Percentiles rank a stretch among this genome's conserved stretches.
Evolutionary conservation across 2,797 vertebrate genomes (phyloP).

Genomic region (Pipistrellus pipistrellus): DNA sequence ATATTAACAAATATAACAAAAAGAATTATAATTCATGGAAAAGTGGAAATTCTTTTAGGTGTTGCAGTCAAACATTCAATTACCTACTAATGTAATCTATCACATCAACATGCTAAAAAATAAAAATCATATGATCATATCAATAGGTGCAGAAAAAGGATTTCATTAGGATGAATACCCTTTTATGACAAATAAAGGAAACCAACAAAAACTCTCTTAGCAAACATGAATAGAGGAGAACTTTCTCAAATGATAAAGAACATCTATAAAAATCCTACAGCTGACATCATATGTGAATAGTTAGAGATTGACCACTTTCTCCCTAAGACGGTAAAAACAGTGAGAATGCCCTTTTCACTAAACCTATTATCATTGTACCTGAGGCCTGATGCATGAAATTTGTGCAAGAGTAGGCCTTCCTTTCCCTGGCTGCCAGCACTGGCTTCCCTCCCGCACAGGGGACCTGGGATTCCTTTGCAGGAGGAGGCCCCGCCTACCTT

Average conservation of each 20-base stretch:
- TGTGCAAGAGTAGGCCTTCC: too few relatives aligned
- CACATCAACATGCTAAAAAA: neutral
- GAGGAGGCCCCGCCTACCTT: too few relatives aligned
- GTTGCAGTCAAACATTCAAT: neutral
- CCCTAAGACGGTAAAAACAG: neutral
- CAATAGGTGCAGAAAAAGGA: neutral
- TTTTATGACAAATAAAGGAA: slow-evolving; percentile 1
- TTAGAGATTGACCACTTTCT: neutral
- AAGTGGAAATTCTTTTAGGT: neutral
- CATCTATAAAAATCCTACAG: neutral
- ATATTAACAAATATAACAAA: neutral
- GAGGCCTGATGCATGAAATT: too few relatives aligned
- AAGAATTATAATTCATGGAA: neutral
- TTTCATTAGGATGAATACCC: neutral
- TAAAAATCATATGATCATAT: neutral
- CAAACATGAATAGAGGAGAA: neutral
- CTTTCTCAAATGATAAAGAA: neutral
- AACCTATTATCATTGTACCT: too few relatives aligned
- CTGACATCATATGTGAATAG: neutral
- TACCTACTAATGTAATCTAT: neutral
- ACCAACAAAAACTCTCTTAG: neutral
- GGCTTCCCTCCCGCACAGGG: too few relatives aligned
- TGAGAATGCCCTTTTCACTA: neutral
- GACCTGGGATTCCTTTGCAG: too few relatives aligned
- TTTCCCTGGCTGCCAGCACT: too few relatives aligned